Evolutionary conservation across 1,140 invertebrate species (phyloP).

Genomic region (Harpegnathos saltator): DNA sequence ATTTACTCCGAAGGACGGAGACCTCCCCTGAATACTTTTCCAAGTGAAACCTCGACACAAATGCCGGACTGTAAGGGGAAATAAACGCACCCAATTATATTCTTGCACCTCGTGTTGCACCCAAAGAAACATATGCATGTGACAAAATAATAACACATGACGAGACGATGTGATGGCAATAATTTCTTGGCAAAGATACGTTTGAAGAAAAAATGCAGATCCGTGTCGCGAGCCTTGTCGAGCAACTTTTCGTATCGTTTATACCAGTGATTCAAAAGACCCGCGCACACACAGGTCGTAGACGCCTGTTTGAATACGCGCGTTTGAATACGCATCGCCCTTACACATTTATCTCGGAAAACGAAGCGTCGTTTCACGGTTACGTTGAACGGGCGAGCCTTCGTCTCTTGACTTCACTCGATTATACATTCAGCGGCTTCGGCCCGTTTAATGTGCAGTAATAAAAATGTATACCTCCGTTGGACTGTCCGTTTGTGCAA

Average conservation of each 20-base stretch:
- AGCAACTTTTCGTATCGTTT: no score
- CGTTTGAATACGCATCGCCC: constrained; percentile 1
- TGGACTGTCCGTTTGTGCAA: constrained; percentile 13
- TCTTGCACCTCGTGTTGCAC: no score
- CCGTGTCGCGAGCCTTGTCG: no score
- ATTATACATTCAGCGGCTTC: constrained; percentile 44
- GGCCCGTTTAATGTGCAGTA: constrained; percentile 26
- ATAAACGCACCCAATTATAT: no score
- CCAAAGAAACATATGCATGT: no score
- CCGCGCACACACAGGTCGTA: not conserved
- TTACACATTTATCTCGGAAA: not conserved
- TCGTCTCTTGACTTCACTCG: constrained; percentile 24
- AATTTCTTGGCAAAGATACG: not conserved
- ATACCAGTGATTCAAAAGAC: not conserved
- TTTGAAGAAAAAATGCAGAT: not conserved
- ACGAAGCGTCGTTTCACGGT: not conserved
- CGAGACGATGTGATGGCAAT: no score
- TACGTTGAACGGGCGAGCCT: not conserved
- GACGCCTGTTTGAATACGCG: constrained; percentile 1
- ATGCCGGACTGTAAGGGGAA: not conserved
- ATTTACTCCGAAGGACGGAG: constrained; percentile 22
- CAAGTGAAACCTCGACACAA: not conserved
- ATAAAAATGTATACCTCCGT: constrained; percentile 35
- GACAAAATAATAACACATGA: no score
- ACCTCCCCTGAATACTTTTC: not conserved